These are phyloP conservation scores for Ceratotherium simum DNA, from an alignment of 2,113 vertebrate genomes.

Conservation along the genomic window DNA sequence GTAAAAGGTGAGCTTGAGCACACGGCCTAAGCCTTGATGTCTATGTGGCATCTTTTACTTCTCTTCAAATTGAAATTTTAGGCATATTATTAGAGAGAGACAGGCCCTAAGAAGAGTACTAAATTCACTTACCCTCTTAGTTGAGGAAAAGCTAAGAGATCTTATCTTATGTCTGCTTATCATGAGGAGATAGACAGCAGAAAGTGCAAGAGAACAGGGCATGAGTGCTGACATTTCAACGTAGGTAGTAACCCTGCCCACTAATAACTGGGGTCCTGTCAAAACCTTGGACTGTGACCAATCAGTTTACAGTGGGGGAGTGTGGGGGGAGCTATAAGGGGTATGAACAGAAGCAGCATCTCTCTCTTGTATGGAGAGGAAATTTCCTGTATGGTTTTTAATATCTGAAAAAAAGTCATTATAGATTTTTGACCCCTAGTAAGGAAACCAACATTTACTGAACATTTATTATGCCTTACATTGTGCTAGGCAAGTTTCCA, in stretches of 20 bases:
- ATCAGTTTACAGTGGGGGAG: background rate
- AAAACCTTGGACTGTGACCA: background rate
- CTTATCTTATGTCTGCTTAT: background rate
- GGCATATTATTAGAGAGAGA: background rate
- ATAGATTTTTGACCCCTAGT: background rate
- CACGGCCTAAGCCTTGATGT: background rate
- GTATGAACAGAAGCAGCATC: background rate
- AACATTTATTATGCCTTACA: background rate
- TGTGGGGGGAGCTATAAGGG: too few species aligned
- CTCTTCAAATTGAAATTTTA: background rate
- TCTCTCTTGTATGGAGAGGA: background rate
- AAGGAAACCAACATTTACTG: background rate
- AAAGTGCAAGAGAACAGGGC: background rate
- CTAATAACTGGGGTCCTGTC: background rate
- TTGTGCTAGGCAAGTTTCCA: background rate
- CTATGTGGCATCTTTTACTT: background rate
- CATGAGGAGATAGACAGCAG: background rate
- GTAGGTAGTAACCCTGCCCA: background rate
- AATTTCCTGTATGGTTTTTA: background rate
- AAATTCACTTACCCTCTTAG: background rate
- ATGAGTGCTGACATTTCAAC: background rate
- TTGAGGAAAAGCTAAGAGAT: background rate
- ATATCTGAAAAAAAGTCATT: background rate
- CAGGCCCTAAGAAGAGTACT: background rate
- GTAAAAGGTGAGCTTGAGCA: background rate